A percentile compares a stretch with the other conserved stretches of the same genome.
Evolutionary conservation across 1,140 invertebrate genomes (phyloP).

Genomic region (Meloidogyne exigua): DNA sequence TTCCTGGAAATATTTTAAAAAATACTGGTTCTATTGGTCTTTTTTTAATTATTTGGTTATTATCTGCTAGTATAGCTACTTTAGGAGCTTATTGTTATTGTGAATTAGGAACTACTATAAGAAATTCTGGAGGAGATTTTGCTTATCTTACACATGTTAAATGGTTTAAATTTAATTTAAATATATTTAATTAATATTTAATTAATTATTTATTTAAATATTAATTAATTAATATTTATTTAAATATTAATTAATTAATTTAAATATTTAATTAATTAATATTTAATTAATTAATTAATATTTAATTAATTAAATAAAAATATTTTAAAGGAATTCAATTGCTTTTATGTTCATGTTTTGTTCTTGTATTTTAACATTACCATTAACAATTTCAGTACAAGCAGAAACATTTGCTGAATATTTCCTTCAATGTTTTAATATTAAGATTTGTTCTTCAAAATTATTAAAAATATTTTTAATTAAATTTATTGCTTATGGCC

Average conservation of each 20-base stretch:
- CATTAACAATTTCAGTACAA: constrained; percentile 50
- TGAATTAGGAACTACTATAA: constrained; percentile 50
- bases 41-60: constrained; percentile 44
- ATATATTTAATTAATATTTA: too few relatives aligned
- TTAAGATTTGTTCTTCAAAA: constrained; percentile 36
- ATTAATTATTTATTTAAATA: too few relatives aligned
- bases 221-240: too few relatives aligned
- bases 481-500: constrained; percentile 23
- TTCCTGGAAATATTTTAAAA: constrained; percentile 70
- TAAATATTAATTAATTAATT: too few relatives aligned
- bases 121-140: constrained; percentile 52
- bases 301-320: constrained; percentile 15
- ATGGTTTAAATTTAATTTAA: constrained; percentile 32
- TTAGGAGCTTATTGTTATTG: constrained; percentile 64
- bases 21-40: constrained; percentile 55
- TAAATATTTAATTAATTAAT: too few relatives aligned
- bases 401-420: constrained; percentile 52
- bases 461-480: constrained; percentile 13
- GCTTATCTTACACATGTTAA: constrained; percentile 55
- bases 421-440: constrained; percentile 36
- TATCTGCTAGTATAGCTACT: constrained; percentile 49
- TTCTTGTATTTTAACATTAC: constrained; percentile 51
- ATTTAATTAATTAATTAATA: too few relatives aligned
- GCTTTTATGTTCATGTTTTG: constrained; percentile 49
- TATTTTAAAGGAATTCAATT: constrained; percentile 36